phyloP scores from a whole-genome alignment of 2,888 invertebrate genomes.

The Clunio marinus region DNA sequence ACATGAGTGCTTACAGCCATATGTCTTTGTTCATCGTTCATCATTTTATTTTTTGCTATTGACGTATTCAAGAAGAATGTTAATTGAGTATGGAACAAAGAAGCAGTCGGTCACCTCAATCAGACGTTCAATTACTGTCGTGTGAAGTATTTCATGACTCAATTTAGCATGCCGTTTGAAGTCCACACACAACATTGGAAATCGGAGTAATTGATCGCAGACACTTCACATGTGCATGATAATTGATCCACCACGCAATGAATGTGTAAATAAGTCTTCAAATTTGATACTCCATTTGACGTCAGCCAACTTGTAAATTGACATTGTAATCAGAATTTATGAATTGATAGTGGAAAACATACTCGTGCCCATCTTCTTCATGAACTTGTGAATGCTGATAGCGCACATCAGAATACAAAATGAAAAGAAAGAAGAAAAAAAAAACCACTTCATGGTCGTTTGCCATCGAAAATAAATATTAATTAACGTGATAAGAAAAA shows the following conservation, averaged over 20 bases:
- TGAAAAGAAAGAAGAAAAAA: neutral
- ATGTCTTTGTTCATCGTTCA: too few relatives aligned
- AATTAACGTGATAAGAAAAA: slow-evolving; percentile 22
- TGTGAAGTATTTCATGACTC: neutral
- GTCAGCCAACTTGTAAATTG: neutral
- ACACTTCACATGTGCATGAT: neutral
- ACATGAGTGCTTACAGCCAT: too few relatives aligned
- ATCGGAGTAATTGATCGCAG: neutral
- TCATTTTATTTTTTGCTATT: neutral
- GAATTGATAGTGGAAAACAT: neutral
- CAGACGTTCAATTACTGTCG: too few relatives aligned
- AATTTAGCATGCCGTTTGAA: too few relatives aligned
- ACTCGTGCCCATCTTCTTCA: slow-evolving; percentile 35
- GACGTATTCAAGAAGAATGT: neutral
- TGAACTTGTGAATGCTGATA: slow-evolving; percentile 29
- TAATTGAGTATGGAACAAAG: neutral
- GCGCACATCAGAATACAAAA: neutral
- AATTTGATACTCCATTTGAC: too few relatives aligned
- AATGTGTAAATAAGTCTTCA: neutral
- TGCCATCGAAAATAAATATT: neutral
- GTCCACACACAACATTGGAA: neutral
- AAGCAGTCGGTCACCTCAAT: neutral
- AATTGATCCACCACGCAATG: neutral
- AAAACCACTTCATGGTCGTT: too few relatives aligned
- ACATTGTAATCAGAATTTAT: neutral